These are phyloP conservation scores for Brachystomella parvula DNA, from an alignment of 1,140 invertebrate genomes.

Conservation along the genomic window DNA sequence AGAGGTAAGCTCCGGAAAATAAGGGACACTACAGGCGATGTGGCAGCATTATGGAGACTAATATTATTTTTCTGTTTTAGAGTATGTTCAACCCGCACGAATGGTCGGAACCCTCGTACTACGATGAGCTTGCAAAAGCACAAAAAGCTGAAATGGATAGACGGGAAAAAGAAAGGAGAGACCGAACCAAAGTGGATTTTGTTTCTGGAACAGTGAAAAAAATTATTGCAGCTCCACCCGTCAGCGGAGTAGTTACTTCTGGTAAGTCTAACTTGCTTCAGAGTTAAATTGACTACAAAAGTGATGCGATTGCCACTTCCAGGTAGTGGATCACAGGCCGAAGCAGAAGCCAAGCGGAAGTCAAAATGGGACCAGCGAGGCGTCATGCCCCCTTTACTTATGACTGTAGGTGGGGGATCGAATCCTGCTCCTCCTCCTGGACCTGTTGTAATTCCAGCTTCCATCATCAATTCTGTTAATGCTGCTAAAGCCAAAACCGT, in stretches of 20 bases:
- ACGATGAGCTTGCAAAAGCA: slow-evolving; percentile 78
- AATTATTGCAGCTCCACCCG: too few relatives aligned
- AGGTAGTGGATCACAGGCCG: slow-evolving; percentile 38
- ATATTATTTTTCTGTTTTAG: slow-evolving; percentile 47
- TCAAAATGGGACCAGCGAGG: slow-evolving; percentile 86
- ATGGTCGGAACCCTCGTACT: slow-evolving; percentile 86
- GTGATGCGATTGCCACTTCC: neutral
- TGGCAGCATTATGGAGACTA: too few relatives aligned
- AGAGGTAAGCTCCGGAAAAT: slow-evolving; percentile 45
- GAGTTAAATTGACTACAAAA: neutral
- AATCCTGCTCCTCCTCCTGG: slow-evolving; percentile 48
- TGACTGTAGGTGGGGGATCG: slow-evolving; percentile 49
- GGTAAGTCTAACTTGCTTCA: neutral
- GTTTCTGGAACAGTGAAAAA: slow-evolving; percentile 70
- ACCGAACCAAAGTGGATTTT: slow-evolving; percentile 79
- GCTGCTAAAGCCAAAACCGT: slow-evolving; percentile 76
- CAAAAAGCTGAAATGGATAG: slow-evolving; percentile 90
- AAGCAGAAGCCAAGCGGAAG: slow-evolving; percentile 64
- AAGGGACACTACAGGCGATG: too few relatives aligned
- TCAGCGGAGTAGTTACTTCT: slow-evolving; percentile 2
- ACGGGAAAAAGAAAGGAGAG: slow-evolving; percentile 80
- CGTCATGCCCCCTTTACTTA: slow-evolving; percentile 43
- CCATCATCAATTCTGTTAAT: slow-evolving; percentile 66
- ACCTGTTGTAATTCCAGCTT: slow-evolving; percentile 39
- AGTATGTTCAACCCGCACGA: slow-evolving; percentile 83